Conservation (phyloP, 2,113 vertebrate genomes). For the Aegithalos caudatus region DNA sequence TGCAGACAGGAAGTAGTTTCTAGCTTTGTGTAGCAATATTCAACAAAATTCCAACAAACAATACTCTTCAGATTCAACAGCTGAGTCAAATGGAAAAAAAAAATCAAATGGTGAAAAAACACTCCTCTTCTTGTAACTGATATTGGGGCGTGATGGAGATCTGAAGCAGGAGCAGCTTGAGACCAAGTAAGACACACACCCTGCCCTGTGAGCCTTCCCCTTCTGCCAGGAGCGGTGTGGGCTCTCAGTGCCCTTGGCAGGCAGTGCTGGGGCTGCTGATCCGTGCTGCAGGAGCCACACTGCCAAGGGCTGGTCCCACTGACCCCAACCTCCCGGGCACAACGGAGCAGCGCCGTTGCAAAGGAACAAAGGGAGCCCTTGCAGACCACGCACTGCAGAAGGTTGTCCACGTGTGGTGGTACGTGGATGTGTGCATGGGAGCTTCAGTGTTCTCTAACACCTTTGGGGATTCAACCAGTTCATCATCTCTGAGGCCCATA, state of each 20-base stretch:
- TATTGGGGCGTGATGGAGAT: fast-evolving
- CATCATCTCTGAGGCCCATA: neutral
- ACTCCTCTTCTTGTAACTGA: neutral
- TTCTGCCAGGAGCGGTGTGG: neutral
- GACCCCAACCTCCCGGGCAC: too few species aligned
- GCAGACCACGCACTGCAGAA: neutral
- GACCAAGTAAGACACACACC: too few species aligned
- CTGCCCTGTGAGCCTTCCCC: neutral
- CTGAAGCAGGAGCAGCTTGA: neutral
- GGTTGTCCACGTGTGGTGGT: fast-evolving
- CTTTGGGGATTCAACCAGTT: neutral
- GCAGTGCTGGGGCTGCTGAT: neutral
- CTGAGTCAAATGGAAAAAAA: neutral
- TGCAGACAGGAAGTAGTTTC: neutral
- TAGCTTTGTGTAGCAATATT: neutral
- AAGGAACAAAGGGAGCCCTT: neutral
- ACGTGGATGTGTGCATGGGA: fast-evolving
- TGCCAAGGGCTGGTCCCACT: fast-evolving
- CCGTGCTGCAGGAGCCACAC: neutral
- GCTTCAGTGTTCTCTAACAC: neutral
- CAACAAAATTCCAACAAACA: neutral
- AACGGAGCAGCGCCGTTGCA: too few species aligned
- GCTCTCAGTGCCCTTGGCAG: neutral
- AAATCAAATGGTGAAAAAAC: neutral
- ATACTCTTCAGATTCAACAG: neutral